Percentiles rank a stretch among this genome's conserved stretches.
phyloP scores from a whole-genome alignment of 2,113 vertebrate species.

The Hyla sarda region DNA sequence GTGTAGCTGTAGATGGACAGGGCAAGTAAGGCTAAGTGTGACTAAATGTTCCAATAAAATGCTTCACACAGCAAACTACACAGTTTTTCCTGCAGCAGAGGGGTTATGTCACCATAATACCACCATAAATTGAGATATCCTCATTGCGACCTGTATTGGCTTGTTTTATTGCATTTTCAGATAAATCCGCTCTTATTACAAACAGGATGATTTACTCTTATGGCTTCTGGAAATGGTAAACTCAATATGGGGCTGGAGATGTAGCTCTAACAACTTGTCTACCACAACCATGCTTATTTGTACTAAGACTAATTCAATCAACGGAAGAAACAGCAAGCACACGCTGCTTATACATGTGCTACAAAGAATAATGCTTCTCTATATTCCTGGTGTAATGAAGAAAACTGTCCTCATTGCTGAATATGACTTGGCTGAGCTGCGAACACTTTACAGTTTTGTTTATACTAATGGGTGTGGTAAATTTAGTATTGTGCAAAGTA shows the following conservation, averaged over 20 bases:
- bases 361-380: background rate
- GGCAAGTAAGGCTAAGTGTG: too few species aligned
- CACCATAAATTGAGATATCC: slow-evolving; percentile 24
- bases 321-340: slow-evolving; percentile 12
- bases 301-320: slow-evolving; percentile 8
- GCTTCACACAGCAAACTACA: background rate
- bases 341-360: background rate
- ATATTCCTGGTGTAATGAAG: too few species aligned
- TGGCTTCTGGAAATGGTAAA: slow-evolving; percentile 44
- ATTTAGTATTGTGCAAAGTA: too few species aligned
- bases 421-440: too few species aligned
- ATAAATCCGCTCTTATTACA: slow-evolving; percentile 37
- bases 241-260: slow-evolving; percentile 33
- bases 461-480: background rate
- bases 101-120: background rate
- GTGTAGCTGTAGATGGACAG: too few species aligned
- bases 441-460: too few species aligned
- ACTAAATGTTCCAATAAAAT: background rate
- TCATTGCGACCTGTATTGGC: slow-evolving; percentile 40
- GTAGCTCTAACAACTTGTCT: slow-evolving; percentile 21
- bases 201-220: slow-evolving; percentile 46
- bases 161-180: slow-evolving; percentile 47
- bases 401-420: too few species aligned
- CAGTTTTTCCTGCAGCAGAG: background rate
- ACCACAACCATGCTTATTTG: background rate